phyloP scores from a whole-genome alignment of 2,888 invertebrate species.

The Ctenicera cuprea region DNA sequence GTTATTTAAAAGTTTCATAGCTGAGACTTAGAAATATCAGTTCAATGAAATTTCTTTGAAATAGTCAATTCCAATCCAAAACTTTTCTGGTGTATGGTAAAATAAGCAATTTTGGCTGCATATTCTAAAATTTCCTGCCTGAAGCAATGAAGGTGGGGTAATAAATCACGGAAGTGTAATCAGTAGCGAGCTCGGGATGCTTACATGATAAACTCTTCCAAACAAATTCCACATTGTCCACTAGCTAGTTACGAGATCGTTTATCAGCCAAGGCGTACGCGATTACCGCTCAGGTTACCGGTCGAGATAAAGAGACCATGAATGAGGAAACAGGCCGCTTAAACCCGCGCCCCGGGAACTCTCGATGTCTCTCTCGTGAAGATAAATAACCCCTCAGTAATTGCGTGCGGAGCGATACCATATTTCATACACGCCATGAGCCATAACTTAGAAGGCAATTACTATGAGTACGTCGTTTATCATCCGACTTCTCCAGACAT shows the following conservation, averaged over 20 bases:
- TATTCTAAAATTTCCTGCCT: slow-evolving; percentile 31
- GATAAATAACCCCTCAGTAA: slow-evolving; percentile 76
- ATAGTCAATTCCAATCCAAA: too few relatives aligned
- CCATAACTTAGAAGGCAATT: slow-evolving; percentile 78
- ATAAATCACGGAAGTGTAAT: slow-evolving; percentile 64
- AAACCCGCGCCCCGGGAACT: slow-evolving; percentile 61
- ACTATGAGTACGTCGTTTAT: slow-evolving; percentile 78
- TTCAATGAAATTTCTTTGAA: too few relatives aligned
- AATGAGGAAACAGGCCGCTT: slow-evolving; percentile 67
- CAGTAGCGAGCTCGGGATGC: slow-evolving; percentile 64
- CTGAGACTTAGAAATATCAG: too few relatives aligned
- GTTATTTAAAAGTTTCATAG: too few relatives aligned
- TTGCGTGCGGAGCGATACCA: slow-evolving; percentile 77
- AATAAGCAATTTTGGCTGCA: slow-evolving; percentile 1
- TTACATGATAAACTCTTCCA: slow-evolving; percentile 68
- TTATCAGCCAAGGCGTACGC: slow-evolving; percentile 60
- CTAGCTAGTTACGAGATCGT: slow-evolving; percentile 66
- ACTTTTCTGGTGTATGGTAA: too few relatives aligned
- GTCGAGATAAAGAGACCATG: slow-evolving; percentile 67
- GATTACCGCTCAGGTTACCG: slow-evolving; percentile 54
- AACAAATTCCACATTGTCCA: slow-evolving; percentile 70
- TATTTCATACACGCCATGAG: slow-evolving; percentile 77
- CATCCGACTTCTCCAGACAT: slow-evolving; percentile 70
- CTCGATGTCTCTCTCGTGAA: slow-evolving; percentile 66
- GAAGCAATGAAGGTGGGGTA: slow-evolving; percentile 53